Conservation (phyloP, 2,113 vertebrate species). For the Apistogramma diplotaenia region DNA sequence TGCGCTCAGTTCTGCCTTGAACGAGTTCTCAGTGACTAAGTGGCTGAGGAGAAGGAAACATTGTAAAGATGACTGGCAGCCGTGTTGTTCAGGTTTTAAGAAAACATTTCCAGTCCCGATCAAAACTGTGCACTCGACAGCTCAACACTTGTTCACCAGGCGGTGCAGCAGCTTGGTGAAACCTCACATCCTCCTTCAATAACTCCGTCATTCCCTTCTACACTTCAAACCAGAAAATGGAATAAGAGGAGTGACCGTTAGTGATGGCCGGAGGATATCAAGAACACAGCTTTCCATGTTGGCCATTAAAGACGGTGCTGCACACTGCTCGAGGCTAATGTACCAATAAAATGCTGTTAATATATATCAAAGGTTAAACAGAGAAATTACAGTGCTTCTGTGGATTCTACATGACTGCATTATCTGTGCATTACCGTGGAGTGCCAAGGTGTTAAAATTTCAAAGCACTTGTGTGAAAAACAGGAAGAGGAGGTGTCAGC, state of each 20-base stretch:
- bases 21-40: neutral
- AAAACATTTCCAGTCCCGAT: too few species aligned
- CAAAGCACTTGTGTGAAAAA: neutral
- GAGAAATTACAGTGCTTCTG: neutral
- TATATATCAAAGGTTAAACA: neutral
- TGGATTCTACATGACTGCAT: neutral
- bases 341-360: neutral
- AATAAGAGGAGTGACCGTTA: neutral
- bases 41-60: neutral
- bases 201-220: neutral
- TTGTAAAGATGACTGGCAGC: neutral
- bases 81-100: too few species aligned
- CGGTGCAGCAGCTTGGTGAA: neutral
- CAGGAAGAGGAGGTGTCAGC: neutral
- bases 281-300: neutral
- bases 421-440: neutral
- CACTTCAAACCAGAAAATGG: neutral
- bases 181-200: neutral
- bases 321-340: neutral
- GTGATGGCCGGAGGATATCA: neutral
- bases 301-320: neutral
- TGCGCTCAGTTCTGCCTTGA: rapidly evolving
- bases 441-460: neutral
- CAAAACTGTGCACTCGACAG: too few species aligned
- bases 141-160: neutral